Evolutionary conservation across 2,113 vertebrate genomes (phyloP).

Genomic region (Ictalurus furcatus): DNA sequence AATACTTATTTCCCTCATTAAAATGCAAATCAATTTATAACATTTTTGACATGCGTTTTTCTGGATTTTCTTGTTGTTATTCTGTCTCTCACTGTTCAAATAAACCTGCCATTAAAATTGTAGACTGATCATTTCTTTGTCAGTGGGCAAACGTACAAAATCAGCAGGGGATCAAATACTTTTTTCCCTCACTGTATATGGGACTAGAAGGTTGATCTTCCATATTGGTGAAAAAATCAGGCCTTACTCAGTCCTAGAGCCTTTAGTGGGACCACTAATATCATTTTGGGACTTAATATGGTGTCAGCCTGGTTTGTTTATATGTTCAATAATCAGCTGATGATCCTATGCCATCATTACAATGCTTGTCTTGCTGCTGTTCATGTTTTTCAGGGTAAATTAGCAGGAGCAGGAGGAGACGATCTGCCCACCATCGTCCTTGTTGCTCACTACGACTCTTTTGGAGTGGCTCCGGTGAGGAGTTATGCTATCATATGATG

Average conservation of each 20-base stretch:
- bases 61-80: too few species aligned
- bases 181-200: too few species aligned
- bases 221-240: background rate
- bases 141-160: too few species aligned
- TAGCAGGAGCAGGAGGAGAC: constrained; percentile 92
- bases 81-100: too few species aligned
- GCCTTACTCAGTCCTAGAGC: background rate
- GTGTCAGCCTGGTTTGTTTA: background rate
- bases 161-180: too few species aligned
- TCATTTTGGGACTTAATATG: background rate
- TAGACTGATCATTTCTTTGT: too few species aligned
- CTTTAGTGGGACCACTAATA: background rate
- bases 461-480: constrained; percentile 91
- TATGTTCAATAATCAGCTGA: background rate
- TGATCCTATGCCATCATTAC: background rate
- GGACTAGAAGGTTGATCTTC: background rate
- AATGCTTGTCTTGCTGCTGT: constrained; percentile 2
- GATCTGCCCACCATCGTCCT: constrained; percentile 94
- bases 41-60: too few species aligned
- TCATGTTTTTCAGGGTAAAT: constrained; percentile 78
- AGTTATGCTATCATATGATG: background rate
- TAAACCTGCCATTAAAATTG: too few species aligned
- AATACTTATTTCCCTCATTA: too few species aligned
- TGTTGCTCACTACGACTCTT: constrained; percentile 96
- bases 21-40: too few species aligned